Evolutionary conservation across 1,140 invertebrate species (phyloP), one percentile per base, ranked within the genome.

Genomic region (Rhysida immarginata): DNA sequence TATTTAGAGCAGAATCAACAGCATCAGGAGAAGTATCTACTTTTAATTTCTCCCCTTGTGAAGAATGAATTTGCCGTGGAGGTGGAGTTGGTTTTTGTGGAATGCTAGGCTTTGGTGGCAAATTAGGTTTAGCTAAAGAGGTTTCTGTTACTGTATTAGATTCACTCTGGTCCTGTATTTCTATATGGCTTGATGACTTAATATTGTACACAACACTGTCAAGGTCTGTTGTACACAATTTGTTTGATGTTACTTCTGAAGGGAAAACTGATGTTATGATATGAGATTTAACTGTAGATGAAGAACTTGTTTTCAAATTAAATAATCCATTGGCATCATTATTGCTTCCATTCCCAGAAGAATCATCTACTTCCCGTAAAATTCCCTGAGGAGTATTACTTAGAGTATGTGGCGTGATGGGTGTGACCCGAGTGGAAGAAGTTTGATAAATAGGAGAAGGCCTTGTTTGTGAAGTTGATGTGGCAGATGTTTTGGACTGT

Each of bases 381-480:
- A 56, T 3, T 25, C 55, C 55, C n/a, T 50, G 55, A 41, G 55
- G 45, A 21, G 55, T 56, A 2, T 44, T 60, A 49, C 72, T 74
- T 59, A 84, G 73, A 5, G 80, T 84, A 65, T 85, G 83, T 26
- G 83, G 83, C 72, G 84, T 82, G 55, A 85, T 81, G 35, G 83
- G 83, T 71, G 83, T 81, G 54, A 85, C 82, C 69, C 84, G 84
- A 56, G 82, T 85, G 49, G 83, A 85, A 8, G 82, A 83, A 42
- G 82, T 84, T 68, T 85, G 82, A 71, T 84, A 84, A n/a, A 51
- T 51, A 11, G 49, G 13, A 13, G 49, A 51, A 8, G 49, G 49
- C 8, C 49, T 8, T 25, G 13, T 13, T 3, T 27, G 49, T 26
- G 26, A 11, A 27, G 5, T 20, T 18, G 44, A 20, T 8, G 16